Evolutionary conservation across 2,888 invertebrate species (phyloP).

Genomic region (Baccha elongata): DNA sequence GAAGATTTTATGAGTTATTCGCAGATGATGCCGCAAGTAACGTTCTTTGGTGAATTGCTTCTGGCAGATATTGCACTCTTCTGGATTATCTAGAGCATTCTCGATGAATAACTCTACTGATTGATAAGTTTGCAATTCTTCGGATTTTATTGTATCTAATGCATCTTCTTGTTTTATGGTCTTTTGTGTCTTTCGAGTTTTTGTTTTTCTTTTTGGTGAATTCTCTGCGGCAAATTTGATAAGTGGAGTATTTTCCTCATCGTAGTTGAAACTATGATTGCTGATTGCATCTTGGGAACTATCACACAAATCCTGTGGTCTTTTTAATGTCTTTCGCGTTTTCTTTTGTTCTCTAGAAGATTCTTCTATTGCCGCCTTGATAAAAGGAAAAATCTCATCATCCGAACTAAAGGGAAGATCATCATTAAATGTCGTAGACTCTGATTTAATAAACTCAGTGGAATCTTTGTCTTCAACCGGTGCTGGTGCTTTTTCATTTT

Average conservation of each 20-base stretch:
- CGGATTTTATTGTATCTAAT: not conserved
- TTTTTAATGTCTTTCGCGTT: not conserved
- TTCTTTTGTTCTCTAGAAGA: not conserved
- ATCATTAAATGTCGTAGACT: not conserved
- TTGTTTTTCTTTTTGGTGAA: not conserved
- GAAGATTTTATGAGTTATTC: conserved; percentile 56
- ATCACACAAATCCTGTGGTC: not conserved
- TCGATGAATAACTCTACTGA: conserved; percentile 39
- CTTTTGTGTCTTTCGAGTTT: conserved; percentile 1
- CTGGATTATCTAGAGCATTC: conserved; percentile 48
- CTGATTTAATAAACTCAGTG: conserved; percentile 33
- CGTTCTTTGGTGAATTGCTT: conserved; percentile 64
- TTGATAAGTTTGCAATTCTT: conserved; percentile 1
- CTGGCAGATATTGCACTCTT: conserved; percentile 64
- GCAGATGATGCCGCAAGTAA: conserved; percentile 53
- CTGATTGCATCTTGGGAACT: not conserved
- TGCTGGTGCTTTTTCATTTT: conserved; percentile 44
- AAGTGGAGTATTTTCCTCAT: conserved; percentile 61
- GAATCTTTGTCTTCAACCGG: conserved; percentile 2
- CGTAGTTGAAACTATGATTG: conserved; percentile 7
- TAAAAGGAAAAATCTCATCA: not conserved
- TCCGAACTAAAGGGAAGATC: conserved; percentile 27
- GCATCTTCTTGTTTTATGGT: too few relatives aligned
- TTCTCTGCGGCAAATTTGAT: conserved; percentile 28
- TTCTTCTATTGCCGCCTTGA: not conserved